Percentiles rank a stretch among this genome's conserved stretches.
Evolutionary conservation across 2,113 vertebrate species (phyloP).

Genomic region (Bolborhynchus lineola): DNA sequence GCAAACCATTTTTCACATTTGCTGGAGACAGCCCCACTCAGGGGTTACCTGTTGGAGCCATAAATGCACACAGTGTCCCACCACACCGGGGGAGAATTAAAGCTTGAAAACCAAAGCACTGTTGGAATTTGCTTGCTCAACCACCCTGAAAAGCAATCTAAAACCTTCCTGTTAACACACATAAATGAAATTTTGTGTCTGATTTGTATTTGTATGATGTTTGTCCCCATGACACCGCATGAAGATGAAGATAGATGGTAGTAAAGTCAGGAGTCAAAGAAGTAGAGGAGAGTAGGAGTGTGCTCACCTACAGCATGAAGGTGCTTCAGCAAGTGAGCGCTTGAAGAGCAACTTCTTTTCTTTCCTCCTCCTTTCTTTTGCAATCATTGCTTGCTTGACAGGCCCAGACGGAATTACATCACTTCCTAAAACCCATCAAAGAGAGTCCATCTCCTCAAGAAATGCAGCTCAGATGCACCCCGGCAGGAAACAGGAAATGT

Average conservation of each 20-base stretch:
- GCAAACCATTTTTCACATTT: neutral
- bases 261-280: neutral
- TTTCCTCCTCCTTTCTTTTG: constrained; percentile 52
- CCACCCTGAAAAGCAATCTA: neutral
- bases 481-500: constrained; percentile 88
- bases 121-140: neutral
- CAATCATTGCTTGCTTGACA: constrained; percentile 81
- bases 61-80: neutral
- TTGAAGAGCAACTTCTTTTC: constrained; percentile 44
- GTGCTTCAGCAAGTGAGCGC: constrained; percentile 28
- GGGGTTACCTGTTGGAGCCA: neutral
- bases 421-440: constrained; percentile 86
- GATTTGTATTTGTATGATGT: neutral
- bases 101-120: neutral
- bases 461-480: constrained; percentile 76
- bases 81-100: fast-evolving
- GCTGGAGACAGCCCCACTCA: neutral
- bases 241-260: neutral
- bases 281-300: neutral
- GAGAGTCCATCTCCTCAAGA: constrained; percentile 75
- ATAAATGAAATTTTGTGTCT: neutral
- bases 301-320: neutral
- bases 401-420: constrained; percentile 87
- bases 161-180: neutral
- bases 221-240: neutral